phyloP scores from a whole-genome alignment of 2,888 invertebrate genomes.

The Leucophenga montana region DNA sequence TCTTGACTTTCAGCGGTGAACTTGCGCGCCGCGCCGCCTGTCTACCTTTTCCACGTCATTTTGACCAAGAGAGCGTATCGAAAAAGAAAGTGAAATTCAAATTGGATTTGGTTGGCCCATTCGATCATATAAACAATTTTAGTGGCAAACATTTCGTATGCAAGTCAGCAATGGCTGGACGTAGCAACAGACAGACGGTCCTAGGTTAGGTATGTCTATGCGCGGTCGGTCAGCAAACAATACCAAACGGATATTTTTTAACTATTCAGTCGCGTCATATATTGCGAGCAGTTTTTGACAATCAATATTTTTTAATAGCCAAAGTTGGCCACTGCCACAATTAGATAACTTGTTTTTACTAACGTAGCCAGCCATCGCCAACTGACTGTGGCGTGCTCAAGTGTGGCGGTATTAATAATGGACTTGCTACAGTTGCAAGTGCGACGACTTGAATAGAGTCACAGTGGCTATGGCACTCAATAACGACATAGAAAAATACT shows the following conservation, averaged over 20 bases:
- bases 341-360: constrained; percentile 63
- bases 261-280: no score
- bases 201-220: no score
- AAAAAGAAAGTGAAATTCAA: constrained; percentile 72
- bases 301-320: constrained; percentile 5
- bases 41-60: constrained; percentile 9
- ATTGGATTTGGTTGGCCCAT: constrained; percentile 57
- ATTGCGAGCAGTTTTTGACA: background rate
- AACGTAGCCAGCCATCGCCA: no score
- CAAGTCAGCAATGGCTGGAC: constrained; percentile 42
- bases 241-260: background rate
- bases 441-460: constrained; percentile 13
- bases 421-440: constrained; percentile 24
- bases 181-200: constrained; percentile 37
- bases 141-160: constrained; percentile 59
- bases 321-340: constrained; percentile 56
- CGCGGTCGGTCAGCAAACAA: background rate
- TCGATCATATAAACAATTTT: background rate
- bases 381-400: constrained; percentile 20
- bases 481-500: constrained; percentile 12
- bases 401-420: constrained; percentile 9
- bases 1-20: constrained; percentile 3
- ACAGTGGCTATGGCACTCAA: background rate
- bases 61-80: constrained; percentile 65
- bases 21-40: background rate